Base-by-base conservation (phyloP, 2,797 vertebrate genomes). In the Anas bahamensis region DNA sequence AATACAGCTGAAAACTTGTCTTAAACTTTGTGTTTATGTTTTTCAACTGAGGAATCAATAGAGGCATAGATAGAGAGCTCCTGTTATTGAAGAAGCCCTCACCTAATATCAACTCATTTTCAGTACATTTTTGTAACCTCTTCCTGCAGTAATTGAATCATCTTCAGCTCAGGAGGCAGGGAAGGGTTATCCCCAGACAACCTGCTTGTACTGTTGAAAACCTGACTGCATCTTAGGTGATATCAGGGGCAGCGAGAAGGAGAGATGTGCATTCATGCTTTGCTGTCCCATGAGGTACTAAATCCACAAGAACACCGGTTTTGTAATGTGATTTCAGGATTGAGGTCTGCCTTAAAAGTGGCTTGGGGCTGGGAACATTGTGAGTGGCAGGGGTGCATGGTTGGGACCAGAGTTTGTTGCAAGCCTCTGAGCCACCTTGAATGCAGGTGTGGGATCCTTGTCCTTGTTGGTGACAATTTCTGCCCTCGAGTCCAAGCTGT, bases 381-480 rank as follows among this genome's bases (percentile, higher is more conserved):
- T 7, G 37, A 63, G 19, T 31, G 35, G 61, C 31, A 33, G 17
- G 14, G 21, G n/a, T 28, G 23, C n/a, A 9, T 53, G 55, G 21
- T 7, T 84, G 41, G 18, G 44, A 72, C 28, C 13, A 11, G 24
- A 1, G 1, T 33, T 46, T 50, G 28, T 10, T 46, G 26, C 10
- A 61, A 63, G 37, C 15, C 35, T 37, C 81, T 71, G 53, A 88
- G 39, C 24, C 57, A 37, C 26, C n/a, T 70, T 4, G 1, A 18
- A 10, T 0, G 3, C 42, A 26, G 35, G 55, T 4, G 2, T 1
- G n/a, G 23, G 11, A 4, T 21, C 59, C 77, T 78, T 68, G 21
- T 5, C 9, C 16, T 9, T 33, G 16, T 4, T 17, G 9, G 11
- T 24, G 29, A 11, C 9, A 35, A 6, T 37, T 73, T 63, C 56